Evolutionary conservation across 2,888 invertebrate genomes (phyloP).

Genomic region (Anthrax anthrax): DNA sequence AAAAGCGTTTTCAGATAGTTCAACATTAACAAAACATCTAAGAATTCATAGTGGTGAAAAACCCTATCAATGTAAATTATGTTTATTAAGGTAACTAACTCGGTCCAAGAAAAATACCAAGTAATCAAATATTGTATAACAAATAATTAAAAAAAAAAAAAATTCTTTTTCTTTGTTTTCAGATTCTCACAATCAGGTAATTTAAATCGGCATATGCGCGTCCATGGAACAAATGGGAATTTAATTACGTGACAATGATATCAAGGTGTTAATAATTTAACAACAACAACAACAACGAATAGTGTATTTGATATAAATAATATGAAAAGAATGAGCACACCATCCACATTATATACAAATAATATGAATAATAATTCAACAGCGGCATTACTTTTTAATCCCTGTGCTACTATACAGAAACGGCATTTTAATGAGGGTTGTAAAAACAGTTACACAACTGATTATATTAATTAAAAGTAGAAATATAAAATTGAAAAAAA

Average conservation of each 20-base stretch:
- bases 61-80: constrained; percentile 95
- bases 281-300: neutral
- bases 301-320: neutral
- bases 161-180: constrained; percentile 8
- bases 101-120: constrained; percentile 14
- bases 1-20: constrained; percentile 97
- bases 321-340: neutral
- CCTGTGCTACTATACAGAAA: neutral
- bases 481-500: neutral
- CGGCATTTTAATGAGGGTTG: neutral
- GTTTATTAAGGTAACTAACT: constrained; percentile 69
- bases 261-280: neutral
- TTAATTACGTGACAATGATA: constrained; percentile 46
- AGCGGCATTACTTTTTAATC: neutral
- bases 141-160: neutral
- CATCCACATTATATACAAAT: too few species aligned
- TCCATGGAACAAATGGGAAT: constrained; percentile 61
- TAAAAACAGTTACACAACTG: neutral
- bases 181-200: constrained; percentile 97
- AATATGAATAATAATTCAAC: too few species aligned
- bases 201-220: constrained; percentile 96
- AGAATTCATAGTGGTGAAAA: constrained; percentile 77
- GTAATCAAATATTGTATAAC: neutral
- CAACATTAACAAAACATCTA: constrained; percentile 93
- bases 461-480: neutral